phyloP scores from a whole-genome alignment of 2,888 invertebrate genomes.

The Stenotaenia linearis region DNA sequence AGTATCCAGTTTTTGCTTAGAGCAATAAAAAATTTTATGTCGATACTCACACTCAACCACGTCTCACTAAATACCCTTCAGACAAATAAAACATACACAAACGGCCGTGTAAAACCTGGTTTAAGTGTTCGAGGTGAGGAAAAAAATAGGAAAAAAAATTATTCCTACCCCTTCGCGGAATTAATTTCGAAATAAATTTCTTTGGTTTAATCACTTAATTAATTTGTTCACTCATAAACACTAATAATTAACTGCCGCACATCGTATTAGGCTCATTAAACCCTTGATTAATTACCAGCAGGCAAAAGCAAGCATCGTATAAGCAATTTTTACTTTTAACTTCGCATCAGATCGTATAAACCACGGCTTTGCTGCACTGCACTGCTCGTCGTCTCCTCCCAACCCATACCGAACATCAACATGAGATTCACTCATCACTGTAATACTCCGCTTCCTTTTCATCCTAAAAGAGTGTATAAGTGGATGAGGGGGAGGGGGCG shows the following conservation, averaged over 20 bases:
- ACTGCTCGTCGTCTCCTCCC: neutral
- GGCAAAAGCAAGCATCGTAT: neutral
- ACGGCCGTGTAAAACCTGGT: neutral
- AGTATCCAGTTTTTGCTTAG: neutral
- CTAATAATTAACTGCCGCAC: slow-evolving; percentile 11
- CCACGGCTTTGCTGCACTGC: neutral
- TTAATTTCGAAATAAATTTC: neutral
- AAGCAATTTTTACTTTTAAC: neutral
- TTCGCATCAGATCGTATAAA: too few relatives aligned
- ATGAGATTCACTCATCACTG: neutral
- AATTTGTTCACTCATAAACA: slow-evolving; percentile 18
- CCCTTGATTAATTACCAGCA: neutral
- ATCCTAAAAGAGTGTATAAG: neutral
- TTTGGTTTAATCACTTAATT: slow-evolving; percentile 2
- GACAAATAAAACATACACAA: neutral
- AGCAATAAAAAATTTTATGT: slow-evolving; percentile 19
- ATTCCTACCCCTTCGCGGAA: neutral
- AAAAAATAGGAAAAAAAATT: neutral
- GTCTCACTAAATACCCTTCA: slow-evolving; percentile 21
- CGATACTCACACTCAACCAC: slow-evolving; percentile 20
- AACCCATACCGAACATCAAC: neutral
- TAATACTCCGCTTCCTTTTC: neutral
- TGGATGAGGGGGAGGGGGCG: neutral
- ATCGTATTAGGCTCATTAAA: slow-evolving; percentile 5
- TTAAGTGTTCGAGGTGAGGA: neutral